These are phyloP conservation scores for Chymomyza costata DNA, from an alignment of 1,140 invertebrate species.

Conservation along the genomic window DNA sequence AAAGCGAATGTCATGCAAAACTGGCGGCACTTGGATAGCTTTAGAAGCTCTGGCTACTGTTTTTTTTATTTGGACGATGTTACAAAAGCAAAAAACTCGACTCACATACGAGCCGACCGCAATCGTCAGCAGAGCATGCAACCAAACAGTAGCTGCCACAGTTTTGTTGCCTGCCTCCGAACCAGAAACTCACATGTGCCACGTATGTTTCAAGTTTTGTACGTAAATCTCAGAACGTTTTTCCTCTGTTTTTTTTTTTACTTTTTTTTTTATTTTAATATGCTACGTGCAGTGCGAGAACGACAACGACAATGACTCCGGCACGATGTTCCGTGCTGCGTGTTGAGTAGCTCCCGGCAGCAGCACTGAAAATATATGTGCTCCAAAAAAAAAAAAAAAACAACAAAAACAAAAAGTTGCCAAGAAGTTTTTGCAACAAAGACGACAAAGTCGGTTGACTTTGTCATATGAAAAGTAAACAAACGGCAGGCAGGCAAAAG, in stretches of 20 bases:
- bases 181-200: slow-evolving; percentile 4
- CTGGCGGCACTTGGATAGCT: no score
- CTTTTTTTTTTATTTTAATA: no score
- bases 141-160: background rate
- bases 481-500: slow-evolving; percentile 66
- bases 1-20: no score
- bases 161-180: slow-evolving; percentile 33
- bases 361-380: slow-evolving; percentile 16
- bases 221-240: slow-evolving; percentile 63
- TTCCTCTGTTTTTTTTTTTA: no score
- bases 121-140: no score
- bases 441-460: slow-evolving; percentile 61
- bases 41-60: no score
- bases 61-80: no score
- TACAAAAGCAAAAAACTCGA: no score
- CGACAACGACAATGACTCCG: slow-evolving; percentile 29
- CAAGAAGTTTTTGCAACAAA: slow-evolving; percentile 47
- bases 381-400: slow-evolving; percentile 23
- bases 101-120: no score
- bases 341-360: slow-evolving; percentile 58
- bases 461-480: slow-evolving; percentile 72
- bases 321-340: slow-evolving; percentile 52
- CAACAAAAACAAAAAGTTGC: slow-evolving; percentile 37
- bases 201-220: slow-evolving; percentile 35
- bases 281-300: slow-evolving; percentile 51